These are phyloP conservation scores for Azemiops feae DNA, from an alignment of 2,113 vertebrate genomes.

Conservation along the genomic window DNA sequence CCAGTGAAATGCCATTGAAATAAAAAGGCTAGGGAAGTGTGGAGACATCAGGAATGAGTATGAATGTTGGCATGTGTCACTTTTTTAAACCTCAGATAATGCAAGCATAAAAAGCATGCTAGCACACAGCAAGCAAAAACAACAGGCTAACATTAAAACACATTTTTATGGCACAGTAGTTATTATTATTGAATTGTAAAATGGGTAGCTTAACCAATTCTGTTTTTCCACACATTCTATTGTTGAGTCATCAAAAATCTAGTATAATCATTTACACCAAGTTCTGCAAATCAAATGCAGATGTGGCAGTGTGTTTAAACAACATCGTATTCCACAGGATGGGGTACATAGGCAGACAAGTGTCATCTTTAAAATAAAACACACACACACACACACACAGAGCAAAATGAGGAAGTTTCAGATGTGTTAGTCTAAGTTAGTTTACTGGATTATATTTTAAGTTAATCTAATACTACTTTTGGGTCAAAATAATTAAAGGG, in stretches of 20 bases:
- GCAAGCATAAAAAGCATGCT: slow-evolving; percentile 83
- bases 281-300: slow-evolving; percentile 49
- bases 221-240: slow-evolving; percentile 55
- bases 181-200: slow-evolving; percentile 70
- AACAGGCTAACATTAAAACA: slow-evolving; percentile 73
- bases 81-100: slow-evolving; percentile 86
- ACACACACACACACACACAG: neutral
- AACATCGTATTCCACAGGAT: slow-evolving; percentile 49
- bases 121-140: slow-evolving; percentile 77
- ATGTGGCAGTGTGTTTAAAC: slow-evolving; percentile 62
- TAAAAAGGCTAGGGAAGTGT: slow-evolving; percentile 83
- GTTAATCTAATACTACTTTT: neutral
- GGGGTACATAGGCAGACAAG: slow-evolving; percentile 40
- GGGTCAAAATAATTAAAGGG: slow-evolving; percentile 4
- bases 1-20: slow-evolving; percentile 92
- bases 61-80: slow-evolving; percentile 92
- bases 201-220: slow-evolving; percentile 55
- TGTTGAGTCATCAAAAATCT: slow-evolving; percentile 69
- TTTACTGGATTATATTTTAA: slow-evolving; percentile 58
- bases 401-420: neutral
- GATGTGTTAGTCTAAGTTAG: slow-evolving; percentile 40
- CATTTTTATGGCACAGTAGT: slow-evolving; percentile 65
- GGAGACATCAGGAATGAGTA: slow-evolving; percentile 82
- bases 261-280: slow-evolving; percentile 52
- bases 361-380: slow-evolving; percentile 28